Base-by-base conservation (phyloP, 2,888 invertebrate species). In the Tupiocoris notatus region DNA sequence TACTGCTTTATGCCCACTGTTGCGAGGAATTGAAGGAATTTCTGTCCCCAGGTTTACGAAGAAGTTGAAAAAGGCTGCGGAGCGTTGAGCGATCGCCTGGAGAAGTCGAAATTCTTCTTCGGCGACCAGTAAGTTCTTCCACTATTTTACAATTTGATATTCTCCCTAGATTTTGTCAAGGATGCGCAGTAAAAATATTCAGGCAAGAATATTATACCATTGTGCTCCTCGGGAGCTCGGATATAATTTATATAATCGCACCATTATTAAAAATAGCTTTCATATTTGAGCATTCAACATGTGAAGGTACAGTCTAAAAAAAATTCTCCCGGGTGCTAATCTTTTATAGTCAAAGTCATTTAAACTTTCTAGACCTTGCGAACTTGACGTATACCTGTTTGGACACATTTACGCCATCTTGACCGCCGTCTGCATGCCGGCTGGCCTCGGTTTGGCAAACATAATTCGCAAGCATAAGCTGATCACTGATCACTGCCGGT, bases 391-490 rank as follows among this genome's bases (percentile, higher is more conserved):
- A 1, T 85, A 98, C 39, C 93, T 96, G 0, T 99, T 97, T 87
- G 98, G 98, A 0, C 98, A 98, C 85, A 88, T 98, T n/a, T 98
- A 92, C 85, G 93, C 95, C 0, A 91, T 98, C 80, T 86, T 98
- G 77, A 97, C 97, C 2, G 96, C 95, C 2, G 89, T 92, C 1
- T 86, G 98, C 59, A 95, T 96, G 0, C 92, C 92, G 82, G 90
- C 91, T 80, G 88, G 89, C 78, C 86, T 98, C 68, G 94, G 94
- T 0, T 90, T 92, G 76, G 91, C 91, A 6, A 90, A 98, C 1
- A 88, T 68, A 12, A 24, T 79, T 9, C 59, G 79, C 2, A 54
- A 65, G 23, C 21, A 74, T 20, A 22, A 2, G 6, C 12, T 6
- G n/a, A 24, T 79, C 9, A 68, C 76, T 54, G 68, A 63, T 2